phyloP scores from a whole-genome alignment of 2,113 vertebrate species.

The Pseudopodoces humilis region DNA sequence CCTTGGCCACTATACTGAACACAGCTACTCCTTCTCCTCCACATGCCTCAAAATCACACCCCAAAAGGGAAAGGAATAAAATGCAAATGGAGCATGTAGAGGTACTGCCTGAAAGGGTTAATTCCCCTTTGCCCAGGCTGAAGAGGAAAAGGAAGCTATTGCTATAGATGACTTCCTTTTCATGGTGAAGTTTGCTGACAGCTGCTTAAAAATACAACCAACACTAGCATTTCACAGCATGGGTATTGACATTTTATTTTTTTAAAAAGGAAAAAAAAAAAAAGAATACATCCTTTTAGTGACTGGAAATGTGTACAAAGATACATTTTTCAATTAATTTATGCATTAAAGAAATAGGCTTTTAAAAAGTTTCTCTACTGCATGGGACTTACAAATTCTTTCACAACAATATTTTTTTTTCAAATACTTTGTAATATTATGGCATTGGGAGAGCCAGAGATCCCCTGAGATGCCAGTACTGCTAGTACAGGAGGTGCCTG shows the following conservation, averaged over 20 bases:
- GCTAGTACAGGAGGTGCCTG: neutral
- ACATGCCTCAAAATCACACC: neutral
- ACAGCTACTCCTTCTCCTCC: neutral
- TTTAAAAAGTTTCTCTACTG: neutral
- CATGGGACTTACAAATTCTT: neutral
- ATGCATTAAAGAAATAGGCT: neutral
- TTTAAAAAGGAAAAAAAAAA: neutral
- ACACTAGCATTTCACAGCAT: neutral
- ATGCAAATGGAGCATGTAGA: neutral
- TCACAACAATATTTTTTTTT: neutral
- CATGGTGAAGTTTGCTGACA: neutral
- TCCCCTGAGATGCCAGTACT: conserved; percentile 26
- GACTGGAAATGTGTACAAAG: conserved; percentile 11
- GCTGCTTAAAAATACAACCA: neutral
- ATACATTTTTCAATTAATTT: neutral
- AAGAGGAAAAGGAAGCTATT: neutral
- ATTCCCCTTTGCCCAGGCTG: neutral
- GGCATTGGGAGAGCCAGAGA: conserved; percentile 4
- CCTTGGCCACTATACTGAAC: neutral
- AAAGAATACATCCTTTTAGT: neutral
- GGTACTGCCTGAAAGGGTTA: neutral
- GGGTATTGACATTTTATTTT: conserved; percentile 15
- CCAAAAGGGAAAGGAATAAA: neutral
- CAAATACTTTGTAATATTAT: neutral
- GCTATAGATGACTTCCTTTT: neutral